phyloP scores from a whole-genome alignment of 2,797 vertebrate species.

The Pseudochirops corinnae region DNA sequence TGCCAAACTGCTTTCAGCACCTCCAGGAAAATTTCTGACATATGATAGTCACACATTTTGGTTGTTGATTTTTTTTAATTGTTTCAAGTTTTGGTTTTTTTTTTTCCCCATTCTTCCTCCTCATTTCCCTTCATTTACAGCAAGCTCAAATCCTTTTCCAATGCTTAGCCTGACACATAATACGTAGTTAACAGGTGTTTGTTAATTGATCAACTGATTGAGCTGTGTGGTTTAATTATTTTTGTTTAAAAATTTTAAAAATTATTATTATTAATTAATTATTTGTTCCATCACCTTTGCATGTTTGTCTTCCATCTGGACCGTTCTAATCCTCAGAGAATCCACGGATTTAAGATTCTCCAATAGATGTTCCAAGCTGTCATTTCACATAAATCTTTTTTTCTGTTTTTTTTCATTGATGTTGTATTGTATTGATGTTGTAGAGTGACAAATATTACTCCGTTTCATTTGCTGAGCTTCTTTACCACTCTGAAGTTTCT shows the following conservation, averaged over 20 bases:
- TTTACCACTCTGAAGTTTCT: neutral
- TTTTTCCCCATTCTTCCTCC: neutral
- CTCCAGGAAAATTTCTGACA: neutral
- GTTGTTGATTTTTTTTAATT: neutral
- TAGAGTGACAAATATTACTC: neutral
- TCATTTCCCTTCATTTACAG: neutral
- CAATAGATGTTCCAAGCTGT: neutral
- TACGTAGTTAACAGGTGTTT: neutral
- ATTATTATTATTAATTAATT: too few species aligned
- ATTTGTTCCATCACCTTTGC: neutral
- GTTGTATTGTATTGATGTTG: neutral
- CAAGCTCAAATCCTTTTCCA: neutral
- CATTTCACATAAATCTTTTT: neutral
- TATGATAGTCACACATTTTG: neutral
- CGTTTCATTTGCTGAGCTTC: neutral
- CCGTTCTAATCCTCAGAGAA: neutral
- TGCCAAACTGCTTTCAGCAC: neutral
- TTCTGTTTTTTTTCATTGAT: neutral
- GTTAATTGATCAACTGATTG: neutral
- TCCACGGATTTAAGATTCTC: neutral
- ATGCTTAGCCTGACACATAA: neutral
- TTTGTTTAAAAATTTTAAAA: too few species aligned
- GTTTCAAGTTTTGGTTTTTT: neutral
- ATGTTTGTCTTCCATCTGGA: neutral
- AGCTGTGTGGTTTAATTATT: neutral